These are phyloP conservation scores for Rafetus swinhoei DNA, from an alignment of 2,113 vertebrate species.

Conservation along the genomic window DNA sequence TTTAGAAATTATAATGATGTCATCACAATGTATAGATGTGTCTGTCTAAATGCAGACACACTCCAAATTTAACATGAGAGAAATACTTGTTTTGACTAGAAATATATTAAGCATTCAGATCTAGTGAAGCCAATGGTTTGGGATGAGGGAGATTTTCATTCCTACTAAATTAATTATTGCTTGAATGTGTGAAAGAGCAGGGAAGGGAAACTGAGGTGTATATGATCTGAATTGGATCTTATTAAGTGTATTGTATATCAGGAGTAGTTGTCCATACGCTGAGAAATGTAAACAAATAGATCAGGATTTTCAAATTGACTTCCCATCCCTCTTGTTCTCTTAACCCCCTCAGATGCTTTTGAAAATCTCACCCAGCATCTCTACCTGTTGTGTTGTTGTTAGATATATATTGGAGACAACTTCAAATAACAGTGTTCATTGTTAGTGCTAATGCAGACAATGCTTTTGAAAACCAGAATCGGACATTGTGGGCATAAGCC, in stretches of 20 bases:
- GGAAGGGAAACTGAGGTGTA: not conserved
- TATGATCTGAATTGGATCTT: not conserved
- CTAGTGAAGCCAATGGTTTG: not conserved
- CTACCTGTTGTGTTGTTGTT: not conserved
- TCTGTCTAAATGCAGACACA: not conserved
- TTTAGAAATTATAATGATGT: not conserved
- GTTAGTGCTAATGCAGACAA: not conserved
- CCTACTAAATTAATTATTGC: not conserved
- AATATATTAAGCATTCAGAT: not conserved
- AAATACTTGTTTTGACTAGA: not conserved
- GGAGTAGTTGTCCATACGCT: not conserved
- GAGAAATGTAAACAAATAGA: not conserved
- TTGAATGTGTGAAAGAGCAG: not conserved
- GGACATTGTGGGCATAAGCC: not conserved
- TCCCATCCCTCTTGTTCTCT: not conserved
- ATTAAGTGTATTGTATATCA: not conserved
- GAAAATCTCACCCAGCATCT: not conserved
- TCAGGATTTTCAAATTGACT: not conserved
- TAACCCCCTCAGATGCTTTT: not conserved
- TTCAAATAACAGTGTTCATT: not conserved
- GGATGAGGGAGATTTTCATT: not conserved
- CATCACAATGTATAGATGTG: not conserved
- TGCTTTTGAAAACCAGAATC: conserved; percentile 3
- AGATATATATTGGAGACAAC: not conserved
- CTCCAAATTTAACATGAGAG: not conserved